phyloP scores from a whole-genome alignment of 2,797 vertebrate genomes.

The Gorsachius magnificus region DNA sequence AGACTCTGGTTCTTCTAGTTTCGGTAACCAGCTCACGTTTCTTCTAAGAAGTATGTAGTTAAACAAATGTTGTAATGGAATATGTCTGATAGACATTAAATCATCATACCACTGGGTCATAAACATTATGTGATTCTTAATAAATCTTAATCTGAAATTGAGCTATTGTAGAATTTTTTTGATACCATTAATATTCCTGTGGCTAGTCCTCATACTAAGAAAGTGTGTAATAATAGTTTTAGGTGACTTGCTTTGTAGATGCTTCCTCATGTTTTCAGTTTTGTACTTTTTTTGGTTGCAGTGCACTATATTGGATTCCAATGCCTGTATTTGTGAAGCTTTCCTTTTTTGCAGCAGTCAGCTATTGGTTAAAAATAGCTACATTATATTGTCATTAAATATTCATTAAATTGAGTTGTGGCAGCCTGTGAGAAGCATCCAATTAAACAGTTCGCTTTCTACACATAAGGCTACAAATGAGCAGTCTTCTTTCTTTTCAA shows the following conservation, averaged over 20 bases:
- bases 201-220: background rate
- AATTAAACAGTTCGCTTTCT: conserved; percentile 28
- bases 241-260: background rate
- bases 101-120: background rate
- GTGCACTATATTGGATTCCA: background rate
- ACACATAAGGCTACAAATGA: conserved; percentile 14
- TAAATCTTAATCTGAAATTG: background rate
- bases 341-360: background rate
- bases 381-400: conserved; percentile 26
- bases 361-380: conserved; percentile 37
- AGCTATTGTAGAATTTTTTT: background rate
- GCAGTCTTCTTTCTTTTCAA: conserved; percentile 20
- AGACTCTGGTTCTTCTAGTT: background rate
- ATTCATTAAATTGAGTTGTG: conserved; percentile 33
- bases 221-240: background rate
- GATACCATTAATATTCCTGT: background rate
- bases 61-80: background rate
- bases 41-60: background rate
- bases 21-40: background rate
- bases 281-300: background rate
- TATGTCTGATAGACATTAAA: background rate
- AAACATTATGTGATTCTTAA: background rate
- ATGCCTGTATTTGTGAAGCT: background rate
- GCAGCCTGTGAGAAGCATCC: conserved; percentile 8
- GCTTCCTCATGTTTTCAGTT: rapidly evolving